phyloP scores from a whole-genome alignment of 2,113 vertebrate genomes.

The Galemys pyrenaicus region DNA sequence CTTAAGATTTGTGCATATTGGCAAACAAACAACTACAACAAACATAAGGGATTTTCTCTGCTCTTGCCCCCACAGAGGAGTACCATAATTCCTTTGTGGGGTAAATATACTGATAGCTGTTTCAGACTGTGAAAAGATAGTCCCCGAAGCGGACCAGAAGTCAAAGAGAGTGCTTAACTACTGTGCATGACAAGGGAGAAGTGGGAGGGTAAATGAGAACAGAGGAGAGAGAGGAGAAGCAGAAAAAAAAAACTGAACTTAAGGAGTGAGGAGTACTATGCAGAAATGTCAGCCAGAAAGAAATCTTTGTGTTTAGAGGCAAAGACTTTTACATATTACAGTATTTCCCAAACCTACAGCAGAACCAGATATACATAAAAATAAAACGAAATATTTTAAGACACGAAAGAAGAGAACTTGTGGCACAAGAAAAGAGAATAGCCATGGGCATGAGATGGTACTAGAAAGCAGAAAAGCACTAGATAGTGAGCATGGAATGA shows the following conservation, averaged over 20 bases:
- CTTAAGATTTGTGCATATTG: neutral
- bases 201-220: neutral
- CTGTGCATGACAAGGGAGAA: neutral
- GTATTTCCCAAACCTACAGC: neutral
- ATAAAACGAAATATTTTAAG: slow-evolving; percentile 7
- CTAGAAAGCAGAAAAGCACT: neutral
- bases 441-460: neutral
- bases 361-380: neutral
- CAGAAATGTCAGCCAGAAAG: neutral
- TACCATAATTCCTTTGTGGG: neutral
- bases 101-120: neutral
- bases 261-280: too few species aligned
- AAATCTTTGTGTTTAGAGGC: neutral
- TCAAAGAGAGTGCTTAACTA: neutral
- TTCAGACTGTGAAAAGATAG: neutral
- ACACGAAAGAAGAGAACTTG: neutral
- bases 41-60: neutral
- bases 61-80: neutral
- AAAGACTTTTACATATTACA: neutral
- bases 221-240: neutral
- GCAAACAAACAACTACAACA: neutral
- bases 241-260: neutral
- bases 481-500: neutral
- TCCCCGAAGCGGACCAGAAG: neutral
- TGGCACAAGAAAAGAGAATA: neutral